These are phyloP conservation scores for Sturnira hondurensis DNA, from an alignment of 2,113 vertebrate genomes.

Conservation along the genomic window DNA sequence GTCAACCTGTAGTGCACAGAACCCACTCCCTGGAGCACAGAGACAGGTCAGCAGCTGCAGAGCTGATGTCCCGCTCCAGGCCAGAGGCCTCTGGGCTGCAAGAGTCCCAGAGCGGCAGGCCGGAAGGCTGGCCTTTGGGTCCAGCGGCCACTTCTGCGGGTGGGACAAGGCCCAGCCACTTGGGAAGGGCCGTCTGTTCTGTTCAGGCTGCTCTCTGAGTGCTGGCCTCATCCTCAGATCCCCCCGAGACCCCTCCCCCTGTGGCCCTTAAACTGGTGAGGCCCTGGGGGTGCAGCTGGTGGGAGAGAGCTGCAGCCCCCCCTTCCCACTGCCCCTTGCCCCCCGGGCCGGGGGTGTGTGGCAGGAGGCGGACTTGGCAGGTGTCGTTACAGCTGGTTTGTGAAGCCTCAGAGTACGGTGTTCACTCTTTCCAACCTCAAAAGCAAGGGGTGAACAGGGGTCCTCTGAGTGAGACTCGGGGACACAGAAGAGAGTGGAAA, in stretches of 20 bases:
- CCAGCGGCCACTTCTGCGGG: fast-evolving
- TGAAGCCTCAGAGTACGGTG: neutral
- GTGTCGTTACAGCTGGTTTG: neutral
- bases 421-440: neutral
- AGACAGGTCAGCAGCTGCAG: too few species aligned
- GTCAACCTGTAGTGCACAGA: too few species aligned
- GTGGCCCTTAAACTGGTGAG: too few species aligned
- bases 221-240: too few species aligned
- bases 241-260: too few species aligned
- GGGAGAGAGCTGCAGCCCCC: neutral
- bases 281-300: too few species aligned
- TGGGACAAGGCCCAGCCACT: too few species aligned
- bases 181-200: neutral
- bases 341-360: neutral
- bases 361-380: fast-evolving
- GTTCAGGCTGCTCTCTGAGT: fast-evolving
- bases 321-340: neutral
- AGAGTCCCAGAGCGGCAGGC: too few species aligned
- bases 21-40: too few species aligned
- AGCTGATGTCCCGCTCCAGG: too few species aligned
- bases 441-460: too few species aligned
- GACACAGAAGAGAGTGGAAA: neutral
- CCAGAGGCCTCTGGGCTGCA: neutral
- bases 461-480: neutral
- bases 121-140: neutral